These are phyloP conservation scores for Netelia inedita DNA, from an alignment of 2,888 invertebrate species.

Conservation along the genomic window DNA sequence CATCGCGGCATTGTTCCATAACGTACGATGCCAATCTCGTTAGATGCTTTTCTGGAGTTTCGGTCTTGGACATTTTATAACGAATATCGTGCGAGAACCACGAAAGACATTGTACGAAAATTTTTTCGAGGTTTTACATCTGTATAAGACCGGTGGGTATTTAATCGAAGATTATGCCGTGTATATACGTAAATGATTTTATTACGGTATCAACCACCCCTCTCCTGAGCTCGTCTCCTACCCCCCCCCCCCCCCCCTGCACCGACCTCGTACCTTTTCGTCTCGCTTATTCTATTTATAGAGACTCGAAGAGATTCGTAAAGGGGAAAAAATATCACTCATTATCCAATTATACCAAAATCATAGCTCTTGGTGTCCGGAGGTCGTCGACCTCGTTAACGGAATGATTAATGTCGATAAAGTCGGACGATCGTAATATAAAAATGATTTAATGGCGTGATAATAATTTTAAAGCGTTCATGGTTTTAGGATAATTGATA, in stretches of 20 bases:
- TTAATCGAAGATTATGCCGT: conserved; percentile 45
- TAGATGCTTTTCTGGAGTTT: not conserved
- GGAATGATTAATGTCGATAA: conserved; percentile 20
- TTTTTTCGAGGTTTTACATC: not conserved
- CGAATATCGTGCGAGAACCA: not conserved
- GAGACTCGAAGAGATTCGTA: not conserved
- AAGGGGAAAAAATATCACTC: conserved; percentile 31
- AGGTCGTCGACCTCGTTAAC: conserved; percentile 51
- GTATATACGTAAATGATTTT: conserved; percentile 28
- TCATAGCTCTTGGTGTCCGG: conserved; percentile 34
- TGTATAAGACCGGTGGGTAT: conserved; percentile 23
- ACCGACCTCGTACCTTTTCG: not conserved
- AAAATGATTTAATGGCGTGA: not conserved
- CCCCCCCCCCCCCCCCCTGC: not conserved
- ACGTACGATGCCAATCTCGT: not conserved
- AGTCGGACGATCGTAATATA: conserved; percentile 16
- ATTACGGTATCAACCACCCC: conserved; percentile 19
- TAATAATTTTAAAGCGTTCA: not conserved
- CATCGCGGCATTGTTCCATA: not conserved
- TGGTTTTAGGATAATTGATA: no score
- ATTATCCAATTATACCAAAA: conserved; percentile 56
- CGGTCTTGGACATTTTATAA: not conserved
- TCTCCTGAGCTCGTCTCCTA: not conserved
- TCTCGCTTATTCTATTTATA: conserved; percentile 35
- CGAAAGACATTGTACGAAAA: not conserved